These are phyloP conservation scores for Deroplatys truncata DNA, from an alignment of 2,888 invertebrate species.

Conservation along the genomic window DNA sequence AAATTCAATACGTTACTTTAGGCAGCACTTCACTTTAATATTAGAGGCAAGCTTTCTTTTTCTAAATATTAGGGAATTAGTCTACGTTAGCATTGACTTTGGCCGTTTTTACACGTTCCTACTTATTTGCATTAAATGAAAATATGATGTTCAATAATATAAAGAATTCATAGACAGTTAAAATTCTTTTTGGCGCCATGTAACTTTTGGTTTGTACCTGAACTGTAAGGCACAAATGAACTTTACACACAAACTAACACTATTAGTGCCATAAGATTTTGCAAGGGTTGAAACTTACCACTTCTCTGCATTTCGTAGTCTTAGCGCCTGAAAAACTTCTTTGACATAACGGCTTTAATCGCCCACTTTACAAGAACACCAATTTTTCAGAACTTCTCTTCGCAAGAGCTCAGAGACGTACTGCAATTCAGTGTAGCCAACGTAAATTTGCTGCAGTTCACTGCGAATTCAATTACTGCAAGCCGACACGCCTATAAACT, in stretches of 20 bases:
- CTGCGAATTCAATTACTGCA: no score
- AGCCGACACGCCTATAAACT: no score
- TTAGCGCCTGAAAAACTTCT: neutral
- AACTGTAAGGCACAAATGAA: neutral
- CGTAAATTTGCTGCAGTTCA: neutral
- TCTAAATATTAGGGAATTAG: no score
- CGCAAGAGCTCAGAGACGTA: no score
- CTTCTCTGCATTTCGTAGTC: slow-evolving; percentile 21
- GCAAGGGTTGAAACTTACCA: slow-evolving; percentile 10
- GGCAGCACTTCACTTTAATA: no score
- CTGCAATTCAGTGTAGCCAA: neutral
- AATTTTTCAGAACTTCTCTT: neutral
- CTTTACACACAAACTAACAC: neutral
- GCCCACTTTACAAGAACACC: neutral
- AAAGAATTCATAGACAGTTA: no score
- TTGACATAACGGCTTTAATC: slow-evolving; percentile 13
- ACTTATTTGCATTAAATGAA: no score
- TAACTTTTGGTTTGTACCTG: neutral
- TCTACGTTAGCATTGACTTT: no score
- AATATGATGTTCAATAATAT: no score
- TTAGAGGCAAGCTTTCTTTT: no score
- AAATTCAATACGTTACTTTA: no score
- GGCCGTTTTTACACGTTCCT: no score
- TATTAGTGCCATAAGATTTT: neutral
- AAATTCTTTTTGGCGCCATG: slow-evolving; percentile 6